Evolutionary conservation across 2,888 invertebrate species (phyloP).

Genomic region (Andrena hattorfiana): DNA sequence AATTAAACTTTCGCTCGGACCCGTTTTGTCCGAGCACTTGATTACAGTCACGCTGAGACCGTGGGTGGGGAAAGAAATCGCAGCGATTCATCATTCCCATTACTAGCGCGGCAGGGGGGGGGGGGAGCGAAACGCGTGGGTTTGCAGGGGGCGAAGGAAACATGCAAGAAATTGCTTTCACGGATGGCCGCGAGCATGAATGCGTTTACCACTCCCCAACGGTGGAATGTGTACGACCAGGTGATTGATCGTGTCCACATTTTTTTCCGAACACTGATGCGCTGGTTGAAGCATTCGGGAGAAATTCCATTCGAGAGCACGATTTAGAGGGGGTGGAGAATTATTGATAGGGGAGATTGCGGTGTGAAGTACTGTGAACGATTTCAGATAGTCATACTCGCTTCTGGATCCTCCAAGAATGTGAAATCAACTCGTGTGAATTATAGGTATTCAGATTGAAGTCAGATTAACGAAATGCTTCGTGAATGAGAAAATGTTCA

Average conservation of each 20-base stretch:
- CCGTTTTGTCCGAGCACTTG: neutral
- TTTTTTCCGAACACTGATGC: neutral
- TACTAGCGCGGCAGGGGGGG: neutral
- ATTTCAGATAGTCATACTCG: neutral
- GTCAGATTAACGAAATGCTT: too few relatives aligned
- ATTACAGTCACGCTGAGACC: slow-evolving; percentile 2
- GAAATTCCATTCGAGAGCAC: neutral
- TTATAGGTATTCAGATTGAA: too few relatives aligned
- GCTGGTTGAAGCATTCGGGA: neutral
- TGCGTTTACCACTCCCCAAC: neutral
- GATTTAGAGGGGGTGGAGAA: neutral
- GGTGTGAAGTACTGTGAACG: neutral
- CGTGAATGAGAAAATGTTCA: too few relatives aligned
- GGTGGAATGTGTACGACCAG: neutral
- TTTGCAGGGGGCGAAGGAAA: neutral
- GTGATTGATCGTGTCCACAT: neutral
- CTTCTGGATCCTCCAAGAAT: too few relatives aligned
- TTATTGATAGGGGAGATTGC: neutral
- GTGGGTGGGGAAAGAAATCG: neutral
- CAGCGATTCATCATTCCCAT: slow-evolving; percentile 12
- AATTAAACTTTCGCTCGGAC: slow-evolving; percentile 12
- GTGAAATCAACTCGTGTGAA: too few relatives aligned
- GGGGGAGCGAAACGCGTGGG: neutral
- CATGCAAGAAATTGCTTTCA: slow-evolving; percentile 34
- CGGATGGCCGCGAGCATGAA: slow-evolving; percentile 5